Evolutionary conservation across 2,888 invertebrate species (phyloP), one percentile per base, ranked within the genome.

Genomic region (Dinocampus coccinellae): DNA sequence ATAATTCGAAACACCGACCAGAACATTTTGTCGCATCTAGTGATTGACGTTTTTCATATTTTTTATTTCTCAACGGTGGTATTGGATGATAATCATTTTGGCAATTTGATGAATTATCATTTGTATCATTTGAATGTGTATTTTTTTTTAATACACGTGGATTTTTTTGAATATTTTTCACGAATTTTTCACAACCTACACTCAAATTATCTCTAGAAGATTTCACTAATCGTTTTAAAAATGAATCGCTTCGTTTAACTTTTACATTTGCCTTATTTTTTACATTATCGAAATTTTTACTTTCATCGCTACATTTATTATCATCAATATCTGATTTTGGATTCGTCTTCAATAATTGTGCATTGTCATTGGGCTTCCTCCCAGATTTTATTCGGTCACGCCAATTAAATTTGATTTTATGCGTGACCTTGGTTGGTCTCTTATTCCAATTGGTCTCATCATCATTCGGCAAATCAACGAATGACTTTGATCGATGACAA

Each of bases 81-180:
- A 79, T 75, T 26, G 81, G 81, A 0, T 69, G 74, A n/a, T 78
- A 75, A n/a, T 77, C 76, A 29, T 68, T 70, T 26, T 57, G 53
- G 1, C 36, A 39, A 24, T 47, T 69, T 0, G 61, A 67, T 16
- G 70, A 69, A 36, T 71, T n/a, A n/a, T n/a, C 80, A 66, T 55
- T 76, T 67, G 72, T 76, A 1, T 69, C 71, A 20, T 64, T 68
- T 0, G 75, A 69, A 6, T 78, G 66, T 4, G 80, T 76, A 66
- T 82, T 82, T 53, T 78, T 80, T 29, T 75, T 75, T 3, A 80
- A 60, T 0, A 80, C 67, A 3, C 67, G 70, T 0, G 84, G 82
- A 73, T 80, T 80, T 53, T 77, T 81, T 10, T 82, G 83, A 16
- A 85, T 81, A 52, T 79, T 82, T 13, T 78, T 80, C 6, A 84